A percentile compares a stretch with the other conserved stretches of the same genome.
These are phyloP conservation scores for Cephalopachus bancanus DNA, from an alignment of 2,797 vertebrate species.

Conservation along the genomic window DNA sequence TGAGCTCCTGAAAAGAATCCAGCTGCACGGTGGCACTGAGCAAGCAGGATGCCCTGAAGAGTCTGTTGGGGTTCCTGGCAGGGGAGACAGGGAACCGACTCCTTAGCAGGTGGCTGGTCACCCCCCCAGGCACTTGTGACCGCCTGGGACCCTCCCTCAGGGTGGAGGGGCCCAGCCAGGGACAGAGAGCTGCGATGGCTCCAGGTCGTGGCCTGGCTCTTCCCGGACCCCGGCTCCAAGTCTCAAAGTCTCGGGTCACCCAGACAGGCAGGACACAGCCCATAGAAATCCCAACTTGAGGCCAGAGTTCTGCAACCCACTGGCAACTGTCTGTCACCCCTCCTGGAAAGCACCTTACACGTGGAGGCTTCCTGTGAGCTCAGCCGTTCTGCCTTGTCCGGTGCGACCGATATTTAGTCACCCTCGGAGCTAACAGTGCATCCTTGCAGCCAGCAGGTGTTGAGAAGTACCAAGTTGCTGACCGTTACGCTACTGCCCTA, in stretches of 20 bases:
- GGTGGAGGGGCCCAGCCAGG: not conserved
- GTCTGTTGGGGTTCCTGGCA: not conserved
- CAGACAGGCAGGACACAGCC: not conserved
- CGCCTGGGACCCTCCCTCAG: not conserved
- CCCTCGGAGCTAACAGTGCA: not conserved
- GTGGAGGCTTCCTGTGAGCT: not conserved
- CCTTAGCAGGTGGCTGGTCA: fast-evolving
- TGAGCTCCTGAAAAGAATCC: not conserved
- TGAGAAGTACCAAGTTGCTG: too few species aligned
- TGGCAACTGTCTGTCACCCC: too few species aligned
- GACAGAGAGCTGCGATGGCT: not conserved
- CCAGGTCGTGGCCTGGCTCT: not conserved
- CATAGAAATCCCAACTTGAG: not conserved
- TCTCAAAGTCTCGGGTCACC: not conserved
- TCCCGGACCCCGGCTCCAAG: not conserved
- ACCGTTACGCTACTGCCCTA: not conserved
- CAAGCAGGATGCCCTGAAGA: not conserved
- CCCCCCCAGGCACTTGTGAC: not conserved
- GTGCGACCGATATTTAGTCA: not conserved
- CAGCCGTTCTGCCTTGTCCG: not conserved
- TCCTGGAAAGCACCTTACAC: not conserved
- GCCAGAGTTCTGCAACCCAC: not conserved
- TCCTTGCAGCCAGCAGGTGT: too few species aligned
- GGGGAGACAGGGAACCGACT: not conserved
- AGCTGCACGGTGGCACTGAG: not conserved